These are phyloP conservation scores for Pseudobourletiella spinata DNA, from an alignment of 1,140 invertebrate genomes.

Conservation along the genomic window DNA sequence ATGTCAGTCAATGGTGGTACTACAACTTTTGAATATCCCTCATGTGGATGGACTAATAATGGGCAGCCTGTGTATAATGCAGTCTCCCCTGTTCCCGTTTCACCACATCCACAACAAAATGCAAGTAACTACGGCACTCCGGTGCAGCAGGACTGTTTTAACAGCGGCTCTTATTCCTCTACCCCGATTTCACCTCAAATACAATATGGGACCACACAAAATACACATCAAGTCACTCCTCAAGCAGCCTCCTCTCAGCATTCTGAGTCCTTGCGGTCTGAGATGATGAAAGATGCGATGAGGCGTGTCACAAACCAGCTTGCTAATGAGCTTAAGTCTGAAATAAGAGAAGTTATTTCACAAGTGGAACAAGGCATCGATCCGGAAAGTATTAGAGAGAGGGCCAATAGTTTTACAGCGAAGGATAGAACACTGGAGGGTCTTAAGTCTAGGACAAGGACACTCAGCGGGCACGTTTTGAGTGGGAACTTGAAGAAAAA, in stretches of 20 bases:
- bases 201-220: background rate
- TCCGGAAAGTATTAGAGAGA: slow-evolving; percentile 10
- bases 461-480: slow-evolving; percentile 26
- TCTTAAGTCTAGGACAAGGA: slow-evolving; percentile 21
- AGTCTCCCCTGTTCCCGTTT: background rate
- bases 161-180: background rate
- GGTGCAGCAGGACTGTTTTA: too few relatives aligned
- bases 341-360: slow-evolving; percentile 66
- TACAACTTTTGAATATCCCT: background rate
- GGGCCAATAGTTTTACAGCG: slow-evolving; percentile 24
- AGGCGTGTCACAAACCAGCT: slow-evolving; percentile 43
- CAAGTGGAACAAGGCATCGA: slow-evolving; percentile 57
- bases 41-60: background rate
- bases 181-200: background rate
- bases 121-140: too few relatives aligned
- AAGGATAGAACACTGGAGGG: slow-evolving; percentile 23
- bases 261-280: too few relatives aligned
- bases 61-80: background rate
- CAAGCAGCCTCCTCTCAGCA: background rate
- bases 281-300: slow-evolving; percentile 4
- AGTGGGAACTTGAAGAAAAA: background rate
- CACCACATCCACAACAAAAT: background rate
- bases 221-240: background rate
- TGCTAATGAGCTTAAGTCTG: slow-evolving; percentile 68
- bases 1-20: background rate